Evolutionary conservation across 2,113 vertebrate genomes (phyloP), one percentile per base, ranked within the genome.

Genomic region (Brachionichthys hirsutus): DNA sequence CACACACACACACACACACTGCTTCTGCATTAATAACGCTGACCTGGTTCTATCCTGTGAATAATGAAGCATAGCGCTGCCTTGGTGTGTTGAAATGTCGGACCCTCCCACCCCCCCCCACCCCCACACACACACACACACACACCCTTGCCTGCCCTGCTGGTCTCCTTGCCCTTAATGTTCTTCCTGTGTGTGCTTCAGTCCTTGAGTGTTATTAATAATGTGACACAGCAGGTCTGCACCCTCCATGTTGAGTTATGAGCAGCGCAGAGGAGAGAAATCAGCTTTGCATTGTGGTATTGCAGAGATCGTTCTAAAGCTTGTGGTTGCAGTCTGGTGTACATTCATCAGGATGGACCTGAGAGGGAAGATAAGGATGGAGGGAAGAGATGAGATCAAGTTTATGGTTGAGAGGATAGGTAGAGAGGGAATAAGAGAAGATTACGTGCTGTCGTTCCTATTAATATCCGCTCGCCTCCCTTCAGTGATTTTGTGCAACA

Each of bases 11-110:
- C 42, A 54, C 24, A 49, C 57, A 35, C 36, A 30, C 43, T 40
- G 43, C 43, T 72, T 19, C 46, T 83, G 67, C 68, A 70, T 73
- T 80, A 72, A 54, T 77, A 54, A 83, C 60, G 46, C 48, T 53
- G 56, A 51, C 52, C 63, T 42, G 36, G 55, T 62, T 71, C 42
- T 36, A 44, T 48, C 30, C 63, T 40, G 34, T 78, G 51, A 78
- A 80, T 75, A 65, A 77, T 74, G 63, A 80, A 78, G 49, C 58
- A 55, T 48, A 14, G 51, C 24, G 67, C 24, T 48, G 46, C 71
- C 67, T 77, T 70, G 67, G 75, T 75, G 73, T 67, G 48, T 19
- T 20, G 10, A 72, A 17, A 71, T 50, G 66, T 57, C 44, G 20
- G 41, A 54, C 36, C 40, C 1, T 40, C 48, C 10, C 54, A 67